A percentile compares a stretch with the other conserved stretches of the same genome.
Evolutionary conservation across 2,113 vertebrate genomes (phyloP).

Genomic region (Notarius quadriscutis): DNA sequence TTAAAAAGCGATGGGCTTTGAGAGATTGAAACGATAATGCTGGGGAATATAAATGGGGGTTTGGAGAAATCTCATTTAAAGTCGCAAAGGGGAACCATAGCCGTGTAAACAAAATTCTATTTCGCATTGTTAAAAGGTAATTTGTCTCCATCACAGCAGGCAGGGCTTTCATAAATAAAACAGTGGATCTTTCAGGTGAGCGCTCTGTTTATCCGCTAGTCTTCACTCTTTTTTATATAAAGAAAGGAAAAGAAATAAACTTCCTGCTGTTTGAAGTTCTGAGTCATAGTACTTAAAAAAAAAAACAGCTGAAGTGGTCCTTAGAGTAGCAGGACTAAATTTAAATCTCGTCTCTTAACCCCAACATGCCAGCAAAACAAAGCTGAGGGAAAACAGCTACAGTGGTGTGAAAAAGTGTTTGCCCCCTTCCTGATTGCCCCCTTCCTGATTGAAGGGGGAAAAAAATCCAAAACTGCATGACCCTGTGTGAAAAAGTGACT

Average conservation of each 20-base stretch:
- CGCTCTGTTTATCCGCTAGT: constrained; percentile 45
- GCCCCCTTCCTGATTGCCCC: too few relatives aligned
- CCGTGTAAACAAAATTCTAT: constrained; percentile 81
- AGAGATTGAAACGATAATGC: constrained; percentile 75
- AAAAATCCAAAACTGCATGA: too few relatives aligned
- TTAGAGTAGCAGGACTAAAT: constrained; percentile 13
- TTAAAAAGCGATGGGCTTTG: constrained; percentile 70
- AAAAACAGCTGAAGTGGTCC: constrained; percentile 17
- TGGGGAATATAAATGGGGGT: constrained; percentile 73
- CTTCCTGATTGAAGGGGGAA: too few relatives aligned
- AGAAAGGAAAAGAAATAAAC: background rate
- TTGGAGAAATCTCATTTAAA: constrained; percentile 76
- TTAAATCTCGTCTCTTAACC: constrained; percentile 1
- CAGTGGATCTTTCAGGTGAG: constrained; percentile 71
- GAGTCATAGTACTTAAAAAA: constrained; percentile 33
- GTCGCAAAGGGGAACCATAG: constrained; percentile 65
- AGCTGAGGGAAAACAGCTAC: background rate
- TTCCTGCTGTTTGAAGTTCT: constrained; percentile 43
- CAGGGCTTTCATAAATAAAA: constrained; percentile 77
- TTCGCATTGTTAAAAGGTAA: constrained; percentile 80
- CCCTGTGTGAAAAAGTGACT: too few relatives aligned
- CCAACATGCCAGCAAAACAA: background rate
- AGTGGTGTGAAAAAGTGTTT: too few relatives aligned
- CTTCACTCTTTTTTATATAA: constrained; percentile 22
- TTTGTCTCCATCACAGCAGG: constrained; percentile 74